Percentiles rank a stretch among this genome's conserved stretches.
phyloP scores from a whole-genome alignment of 2,113 vertebrate species.

The Arothron firmamentum region DNA sequence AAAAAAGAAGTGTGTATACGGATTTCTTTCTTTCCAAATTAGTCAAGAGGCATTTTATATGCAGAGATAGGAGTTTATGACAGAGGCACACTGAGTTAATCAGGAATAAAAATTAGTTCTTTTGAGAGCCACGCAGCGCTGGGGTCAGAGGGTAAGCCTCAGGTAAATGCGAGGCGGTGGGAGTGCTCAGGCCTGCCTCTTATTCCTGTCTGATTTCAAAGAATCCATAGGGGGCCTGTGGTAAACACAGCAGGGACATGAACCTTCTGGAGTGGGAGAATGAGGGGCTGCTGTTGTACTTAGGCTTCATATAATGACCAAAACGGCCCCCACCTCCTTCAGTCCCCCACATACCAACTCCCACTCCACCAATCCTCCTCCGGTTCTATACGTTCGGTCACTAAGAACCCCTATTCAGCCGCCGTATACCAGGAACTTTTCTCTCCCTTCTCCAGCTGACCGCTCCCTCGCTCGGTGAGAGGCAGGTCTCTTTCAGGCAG shows the following conservation, averaged over 20 bases:
- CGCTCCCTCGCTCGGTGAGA: conserved; percentile 44
- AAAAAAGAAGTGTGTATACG: conserved; percentile 29
- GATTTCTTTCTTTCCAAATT: conserved; percentile 31
- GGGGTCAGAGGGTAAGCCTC: conserved; percentile 70
- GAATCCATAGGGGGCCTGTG: conserved; percentile 66
- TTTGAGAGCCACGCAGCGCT: conserved; percentile 40
- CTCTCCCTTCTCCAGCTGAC: conserved; percentile 48
- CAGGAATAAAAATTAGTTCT: conserved; percentile 46
- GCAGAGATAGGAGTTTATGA: conserved; percentile 25
- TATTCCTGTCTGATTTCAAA: conserved; percentile 60
- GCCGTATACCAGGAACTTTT: conserved; percentile 46
- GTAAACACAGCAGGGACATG: conserved; percentile 64
- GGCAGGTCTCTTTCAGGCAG: conserved; percentile 60
- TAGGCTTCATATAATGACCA: conserved; percentile 65
- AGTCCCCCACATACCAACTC: conserved; percentile 55
- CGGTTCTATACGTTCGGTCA: conserved; percentile 61
- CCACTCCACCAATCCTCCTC: conserved; percentile 47
- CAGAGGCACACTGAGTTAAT: conserved; percentile 43
- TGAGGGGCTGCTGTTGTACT: conserved; percentile 55
- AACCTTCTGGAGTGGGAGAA: conserved; percentile 56
- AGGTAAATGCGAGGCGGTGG: conserved; percentile 67
- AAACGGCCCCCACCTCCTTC: conserved; percentile 37
- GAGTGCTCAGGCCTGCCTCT: conserved; percentile 54
- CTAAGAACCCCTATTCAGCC: conserved; percentile 64
- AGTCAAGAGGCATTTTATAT: conserved; percentile 26